Evolutionary conservation across 1,140 invertebrate genomes (phyloP).

Genomic region (Drosophila pruinosa): DNA sequence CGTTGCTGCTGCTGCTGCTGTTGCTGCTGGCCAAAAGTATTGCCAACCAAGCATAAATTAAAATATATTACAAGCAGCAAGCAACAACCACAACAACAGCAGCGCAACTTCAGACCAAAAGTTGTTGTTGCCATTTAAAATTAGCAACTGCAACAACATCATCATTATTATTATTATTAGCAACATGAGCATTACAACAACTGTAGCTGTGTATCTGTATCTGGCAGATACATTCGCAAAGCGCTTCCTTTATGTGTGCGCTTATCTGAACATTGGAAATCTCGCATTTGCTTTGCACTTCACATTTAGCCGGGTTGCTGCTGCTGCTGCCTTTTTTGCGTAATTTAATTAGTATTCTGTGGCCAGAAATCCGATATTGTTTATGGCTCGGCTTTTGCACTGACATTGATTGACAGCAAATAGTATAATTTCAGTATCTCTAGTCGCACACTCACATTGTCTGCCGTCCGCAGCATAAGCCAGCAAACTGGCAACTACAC

Average conservation of each 20-base stretch:
- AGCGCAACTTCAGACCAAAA: conserved; percentile 31
- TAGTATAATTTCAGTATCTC: conserved; percentile 58
- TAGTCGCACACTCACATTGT: background rate
- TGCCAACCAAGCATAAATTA: conserved; percentile 75
- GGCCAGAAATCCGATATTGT: conserved; percentile 81
- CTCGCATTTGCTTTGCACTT: conserved; percentile 47
- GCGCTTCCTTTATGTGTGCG: conserved; percentile 28
- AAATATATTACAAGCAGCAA: conserved; percentile 67
- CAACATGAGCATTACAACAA: conserved; percentile 34
- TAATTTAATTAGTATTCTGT: conserved; percentile 81
- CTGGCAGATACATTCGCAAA: conserved; percentile 42
- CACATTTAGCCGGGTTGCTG: conserved; percentile 25
- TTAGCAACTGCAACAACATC: conserved; percentile 53
- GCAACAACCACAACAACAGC: conserved; percentile 1
- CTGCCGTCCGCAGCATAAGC: conserved; percentile 10
- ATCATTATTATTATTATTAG: conserved; percentile 50
- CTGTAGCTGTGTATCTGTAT: conserved; percentile 20
- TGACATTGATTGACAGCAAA: conserved; percentile 81
- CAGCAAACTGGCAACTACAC: too few relatives aligned
- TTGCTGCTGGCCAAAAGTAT: conserved; percentile 66
- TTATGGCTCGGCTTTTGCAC: conserved; percentile 72
- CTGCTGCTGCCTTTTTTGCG: conserved; percentile 54
- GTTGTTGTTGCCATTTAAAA: conserved; percentile 63
- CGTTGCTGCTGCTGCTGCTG: conserved; percentile 44
- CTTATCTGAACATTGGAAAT: conserved; percentile 53